These are phyloP conservation scores for Alsophila aescularia DNA, from an alignment of 2,888 invertebrate genomes.

Conservation along the genomic window DNA sequence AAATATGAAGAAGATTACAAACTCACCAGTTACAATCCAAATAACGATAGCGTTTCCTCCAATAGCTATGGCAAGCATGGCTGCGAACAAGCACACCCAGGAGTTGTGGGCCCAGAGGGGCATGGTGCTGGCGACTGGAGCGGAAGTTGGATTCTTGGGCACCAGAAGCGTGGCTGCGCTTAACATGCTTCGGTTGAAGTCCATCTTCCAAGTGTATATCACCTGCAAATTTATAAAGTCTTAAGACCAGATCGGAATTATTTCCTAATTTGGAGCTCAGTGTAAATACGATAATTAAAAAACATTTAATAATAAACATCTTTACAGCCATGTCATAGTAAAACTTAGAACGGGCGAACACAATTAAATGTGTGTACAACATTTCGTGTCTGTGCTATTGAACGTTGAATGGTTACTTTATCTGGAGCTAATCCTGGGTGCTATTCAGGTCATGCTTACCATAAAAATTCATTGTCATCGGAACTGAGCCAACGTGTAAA, in stretches of 20 bases:
- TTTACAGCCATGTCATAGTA: too few relatives aligned
- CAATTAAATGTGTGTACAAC: too few relatives aligned
- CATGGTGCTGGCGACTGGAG: conserved; percentile 63
- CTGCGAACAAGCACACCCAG: conserved; percentile 90
- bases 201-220: conserved; percentile 81
- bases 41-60: conserved; percentile 96
- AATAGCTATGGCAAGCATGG: conserved; percentile 91
- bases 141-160: conserved; percentile 60
- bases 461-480: too few relatives aligned
- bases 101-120: conserved; percentile 87
- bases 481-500: too few relatives aligned
- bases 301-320: too few relatives aligned
- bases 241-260: neutral
- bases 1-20: neutral
- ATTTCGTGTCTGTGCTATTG: too few relatives aligned
- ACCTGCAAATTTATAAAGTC: conserved; percentile 51
- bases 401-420: too few relatives aligned
- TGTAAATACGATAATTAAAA: too few relatives aligned
- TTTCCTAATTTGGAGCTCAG: too few relatives aligned
- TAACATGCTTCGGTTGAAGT: conserved; percentile 75
- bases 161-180: conserved; percentile 73
- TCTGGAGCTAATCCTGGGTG: too few relatives aligned
- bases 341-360: too few relatives aligned
- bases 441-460: too few relatives aligned
- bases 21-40: conserved; percentile 94